A percentile compares a stretch with the other conserved stretches of the same genome.
These are phyloP conservation scores for Entomobrya proxima DNA, from an alignment of 2,888 invertebrate species.

Conservation along the genomic window DNA sequence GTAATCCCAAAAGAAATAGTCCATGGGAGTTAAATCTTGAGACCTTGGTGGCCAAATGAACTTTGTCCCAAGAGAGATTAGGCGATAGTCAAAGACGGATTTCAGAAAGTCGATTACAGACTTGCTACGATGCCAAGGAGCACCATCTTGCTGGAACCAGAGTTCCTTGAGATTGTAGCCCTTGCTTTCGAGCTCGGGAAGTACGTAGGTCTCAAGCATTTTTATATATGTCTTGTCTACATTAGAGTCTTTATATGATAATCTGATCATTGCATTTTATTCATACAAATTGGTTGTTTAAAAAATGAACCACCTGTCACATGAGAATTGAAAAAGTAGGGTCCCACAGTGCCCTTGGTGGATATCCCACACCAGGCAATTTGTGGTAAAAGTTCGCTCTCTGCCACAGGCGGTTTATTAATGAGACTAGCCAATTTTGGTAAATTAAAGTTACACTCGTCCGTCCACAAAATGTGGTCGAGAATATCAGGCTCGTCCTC, in stretches of 20 bases:
- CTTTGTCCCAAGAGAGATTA: constrained; percentile 70
- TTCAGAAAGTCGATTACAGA: constrained; percentile 66
- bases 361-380: constrained; percentile 75
- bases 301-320: constrained; percentile 70
- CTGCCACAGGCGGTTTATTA: constrained; percentile 31
- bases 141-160: constrained; percentile 67
- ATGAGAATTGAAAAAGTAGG: constrained; percentile 74
- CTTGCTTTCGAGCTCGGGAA: constrained; percentile 66
- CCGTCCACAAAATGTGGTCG: constrained; percentile 72
- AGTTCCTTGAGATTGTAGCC: constrained; percentile 45
- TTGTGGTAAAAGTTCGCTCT: constrained; percentile 68
- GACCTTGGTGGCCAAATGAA: constrained; percentile 73
- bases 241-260: too few species aligned
- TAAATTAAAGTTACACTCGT: constrained; percentile 73
- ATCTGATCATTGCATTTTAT: too few species aligned
- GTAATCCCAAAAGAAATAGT: constrained; percentile 75
- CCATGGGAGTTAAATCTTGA: constrained; percentile 75
- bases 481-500: constrained; percentile 68
- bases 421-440: not conserved
- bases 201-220: constrained; percentile 70
- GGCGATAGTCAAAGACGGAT: constrained; percentile 64
- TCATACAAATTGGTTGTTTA: not conserved
- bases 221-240: constrained; percentile 73
- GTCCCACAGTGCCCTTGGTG: constrained; percentile 70
- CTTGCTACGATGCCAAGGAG: constrained; percentile 71